Base-by-base conservation (phyloP, 2,888 invertebrate species). In the Eupsilia transversa region DNA sequence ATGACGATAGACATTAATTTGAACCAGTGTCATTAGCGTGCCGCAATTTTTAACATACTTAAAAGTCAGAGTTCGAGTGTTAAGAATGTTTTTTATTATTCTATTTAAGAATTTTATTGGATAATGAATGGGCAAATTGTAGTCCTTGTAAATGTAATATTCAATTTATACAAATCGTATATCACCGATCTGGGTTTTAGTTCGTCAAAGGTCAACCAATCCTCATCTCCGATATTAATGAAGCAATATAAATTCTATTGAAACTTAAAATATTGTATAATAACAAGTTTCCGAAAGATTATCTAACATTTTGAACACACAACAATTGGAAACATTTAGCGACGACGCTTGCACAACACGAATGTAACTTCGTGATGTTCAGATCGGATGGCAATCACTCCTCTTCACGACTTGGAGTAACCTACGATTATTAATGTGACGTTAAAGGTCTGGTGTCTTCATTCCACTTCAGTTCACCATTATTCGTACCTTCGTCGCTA, bases 311-410 rank as follows among this genome's bases (percentile, higher is more conserved):
- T 68, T 67, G 75, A 80, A 85, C 76, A 85, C 61, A 87, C 86
- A 84, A 91, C 92, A 92, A 93, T 94, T 92, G 91, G 91, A 90
- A 93, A 93, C 92, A 93, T 94, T 95, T 94, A 94, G 92, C 89
- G 89, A 84, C 89, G 89, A 84, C 89, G 89, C 80, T 93, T 94
- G 91, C 91, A 89, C 91, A 93, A 82, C 77, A 77, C 74, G 68
- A 86, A 86, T 79, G 80, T 81, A 74, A 87, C 83, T 89, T 95
- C 95, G 95, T 96, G 95, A 94, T 91, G 91, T 88, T 87, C 85
- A 91, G 91, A 91, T 93, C 92, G 91, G 91, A 93, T 94, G 92
- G 94, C 94, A 95, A 94, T 95, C 95, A 94, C 91, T 90, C 88
- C 91, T 90, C 92, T 94, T 94, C 95, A 95, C 95, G 95, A 95